phyloP scores from a whole-genome alignment of 2,113 vertebrate species.

The Rhinoptilus africanus region DNA sequence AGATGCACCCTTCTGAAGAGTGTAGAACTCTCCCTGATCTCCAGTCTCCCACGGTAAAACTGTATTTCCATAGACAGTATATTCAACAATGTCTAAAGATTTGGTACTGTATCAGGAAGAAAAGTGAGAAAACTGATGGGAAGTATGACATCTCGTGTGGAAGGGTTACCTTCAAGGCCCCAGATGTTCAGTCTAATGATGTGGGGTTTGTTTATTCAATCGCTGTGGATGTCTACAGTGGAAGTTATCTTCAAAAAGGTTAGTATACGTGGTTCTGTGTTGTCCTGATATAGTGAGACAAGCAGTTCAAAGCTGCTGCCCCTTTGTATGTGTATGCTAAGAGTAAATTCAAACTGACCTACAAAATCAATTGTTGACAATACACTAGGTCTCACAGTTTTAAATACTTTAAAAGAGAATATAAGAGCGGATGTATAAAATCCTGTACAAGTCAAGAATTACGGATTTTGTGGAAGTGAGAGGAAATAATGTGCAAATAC shows the following conservation, averaged over 20 bases:
- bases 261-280: not conserved
- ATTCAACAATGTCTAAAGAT: not conserved
- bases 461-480: not conserved
- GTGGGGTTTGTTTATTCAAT: not conserved
- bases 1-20: not conserved
- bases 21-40: not conserved
- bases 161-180: accelerated
- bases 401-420: not conserved
- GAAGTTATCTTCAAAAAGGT: not conserved
- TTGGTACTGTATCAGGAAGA: not conserved
- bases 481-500: not conserved
- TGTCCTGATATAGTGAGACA: not conserved
- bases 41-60: not conserved
- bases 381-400: not conserved
- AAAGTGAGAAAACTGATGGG: not conserved
- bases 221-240: not conserved
- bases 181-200: not conserved
- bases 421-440: not conserved
- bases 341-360: not conserved
- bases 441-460: not conserved
- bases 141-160: not conserved
- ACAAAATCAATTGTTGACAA: not conserved
- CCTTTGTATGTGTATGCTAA: not conserved
- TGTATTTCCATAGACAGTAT: not conserved
- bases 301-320: not conserved